phyloP scores from a whole-genome alignment of 2,797 vertebrate species.

The Champsocephalus gunnari region DNA sequence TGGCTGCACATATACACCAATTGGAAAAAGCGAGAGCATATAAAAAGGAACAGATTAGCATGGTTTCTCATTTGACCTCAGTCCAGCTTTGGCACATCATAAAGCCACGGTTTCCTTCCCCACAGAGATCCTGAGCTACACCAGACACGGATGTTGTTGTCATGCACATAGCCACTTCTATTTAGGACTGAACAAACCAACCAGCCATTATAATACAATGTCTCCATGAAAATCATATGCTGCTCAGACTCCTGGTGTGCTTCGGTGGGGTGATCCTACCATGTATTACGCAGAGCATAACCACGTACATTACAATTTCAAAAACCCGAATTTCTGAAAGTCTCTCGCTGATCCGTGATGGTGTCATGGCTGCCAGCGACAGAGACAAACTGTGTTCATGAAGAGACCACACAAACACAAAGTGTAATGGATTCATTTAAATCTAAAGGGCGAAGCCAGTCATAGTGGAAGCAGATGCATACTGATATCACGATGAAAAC shows the following conservation, averaged over 20 bases:
- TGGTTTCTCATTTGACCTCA: conserved; percentile 13
- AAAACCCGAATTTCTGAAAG: conserved; percentile 35
- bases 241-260: conserved; percentile 21
- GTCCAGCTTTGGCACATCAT: conserved; percentile 7
- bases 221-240: conserved; percentile 63
- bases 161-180: conserved; percentile 44
- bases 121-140: conserved; percentile 33
- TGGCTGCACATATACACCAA: conserved; percentile 6
- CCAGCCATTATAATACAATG: conserved; percentile 53
- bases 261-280: conserved; percentile 23
- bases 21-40: conserved; percentile 25
- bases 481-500: conserved; percentile 37
- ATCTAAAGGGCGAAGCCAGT: conserved; percentile 30
- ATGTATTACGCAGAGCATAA: conserved; percentile 32
- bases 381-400: conserved; percentile 49
- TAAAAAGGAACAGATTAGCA: conserved; percentile 30
- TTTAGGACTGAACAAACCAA: conserved; percentile 61
- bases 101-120: conserved; percentile 19
- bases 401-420: conserved; percentile 75
- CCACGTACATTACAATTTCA: conserved; percentile 43
- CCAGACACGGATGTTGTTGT: conserved; percentile 55
- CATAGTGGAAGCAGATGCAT: conserved; percentile 58
- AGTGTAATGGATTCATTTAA: conserved; percentile 27
- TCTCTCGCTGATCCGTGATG: conserved; percentile 7
- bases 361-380: conserved; percentile 37